Conservation (phyloP, 2,113 vertebrate species). For the Illadopsis cleaveri region DNA sequence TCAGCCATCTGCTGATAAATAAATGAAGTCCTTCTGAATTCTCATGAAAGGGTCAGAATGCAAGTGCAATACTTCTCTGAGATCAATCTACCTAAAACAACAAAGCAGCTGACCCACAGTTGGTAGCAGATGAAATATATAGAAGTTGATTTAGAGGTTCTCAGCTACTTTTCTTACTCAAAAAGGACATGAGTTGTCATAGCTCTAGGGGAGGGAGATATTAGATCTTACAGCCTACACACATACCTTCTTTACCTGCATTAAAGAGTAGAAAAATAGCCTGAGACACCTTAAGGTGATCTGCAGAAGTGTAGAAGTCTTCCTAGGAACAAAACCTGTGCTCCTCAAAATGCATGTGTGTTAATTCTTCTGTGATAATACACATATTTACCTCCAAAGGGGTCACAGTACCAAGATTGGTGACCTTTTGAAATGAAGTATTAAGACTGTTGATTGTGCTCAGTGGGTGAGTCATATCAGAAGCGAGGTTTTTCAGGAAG, state of each 20-base stretch:
- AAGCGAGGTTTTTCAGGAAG: conserved; percentile 7
- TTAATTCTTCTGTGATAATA: not conserved
- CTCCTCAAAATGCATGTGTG: not conserved
- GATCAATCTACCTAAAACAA: not conserved
- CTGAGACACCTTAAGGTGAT: not conserved
- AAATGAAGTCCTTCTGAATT: not conserved
- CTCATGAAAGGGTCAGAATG: not conserved
- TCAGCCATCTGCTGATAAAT: not conserved
- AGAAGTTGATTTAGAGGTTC: not conserved
- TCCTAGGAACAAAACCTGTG: not conserved
- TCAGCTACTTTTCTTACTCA: not conserved
- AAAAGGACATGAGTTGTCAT: not conserved
- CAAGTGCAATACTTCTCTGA: not conserved
- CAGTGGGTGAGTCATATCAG: not conserved
- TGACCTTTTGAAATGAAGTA: not conserved
- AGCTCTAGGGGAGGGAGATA: not conserved
- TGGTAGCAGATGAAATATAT: not conserved
- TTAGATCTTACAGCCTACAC: not conserved
- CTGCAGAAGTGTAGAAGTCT: not conserved
- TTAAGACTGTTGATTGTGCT: not conserved
- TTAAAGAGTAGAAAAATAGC: not conserved
- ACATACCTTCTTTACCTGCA: not conserved
- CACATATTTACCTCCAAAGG: not conserved
- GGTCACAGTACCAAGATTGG: not conserved
- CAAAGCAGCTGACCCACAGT: not conserved